These are phyloP conservation scores for Plodia interpunctella DNA, from an alignment of 1,140 invertebrate genomes.

Conservation along the genomic window DNA sequence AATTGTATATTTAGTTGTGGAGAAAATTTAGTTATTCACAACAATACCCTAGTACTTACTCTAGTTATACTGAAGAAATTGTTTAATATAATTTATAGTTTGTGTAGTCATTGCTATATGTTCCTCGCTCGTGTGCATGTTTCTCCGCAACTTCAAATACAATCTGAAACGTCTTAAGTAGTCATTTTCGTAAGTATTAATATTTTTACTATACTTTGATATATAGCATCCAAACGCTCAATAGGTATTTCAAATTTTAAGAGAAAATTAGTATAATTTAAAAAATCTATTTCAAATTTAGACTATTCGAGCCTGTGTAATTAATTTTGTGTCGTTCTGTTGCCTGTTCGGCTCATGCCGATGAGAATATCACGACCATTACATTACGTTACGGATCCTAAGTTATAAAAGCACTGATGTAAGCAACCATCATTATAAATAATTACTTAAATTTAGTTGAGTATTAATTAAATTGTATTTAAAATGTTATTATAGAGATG, in stretches of 20 bases:
- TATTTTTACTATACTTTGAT: slow-evolving; percentile 2
- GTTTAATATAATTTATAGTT: background rate
- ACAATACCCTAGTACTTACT: background rate
- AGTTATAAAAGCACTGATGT: slow-evolving; percentile 33
- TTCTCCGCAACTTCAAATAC: background rate
- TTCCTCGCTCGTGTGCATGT: background rate
- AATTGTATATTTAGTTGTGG: background rate
- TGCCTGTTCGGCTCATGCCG: slow-evolving; percentile 28
- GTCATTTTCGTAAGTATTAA: background rate
- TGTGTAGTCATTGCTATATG: background rate
- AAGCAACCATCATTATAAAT: slow-evolving; percentile 35
- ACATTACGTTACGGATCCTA: background rate
- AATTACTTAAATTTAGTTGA: slow-evolving; percentile 49
- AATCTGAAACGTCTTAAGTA: background rate
- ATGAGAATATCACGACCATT: slow-evolving; percentile 28
- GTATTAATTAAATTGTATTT: slow-evolving; percentile 53
- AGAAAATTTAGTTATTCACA: background rate
- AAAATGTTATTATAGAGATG: slow-evolving; percentile 39
- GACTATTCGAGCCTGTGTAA: slow-evolving; percentile 13
- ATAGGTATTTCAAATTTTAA: background rate
- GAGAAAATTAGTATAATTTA: background rate
- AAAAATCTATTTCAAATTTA: slow-evolving; percentile 7
- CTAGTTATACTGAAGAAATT: background rate
- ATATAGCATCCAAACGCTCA: slow-evolving; percentile 5
- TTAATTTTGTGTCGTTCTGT: slow-evolving; percentile 24